Evolutionary conservation across 2,888 invertebrate genomes (phyloP).

Genomic region (Oscheius myriophilus): DNA sequence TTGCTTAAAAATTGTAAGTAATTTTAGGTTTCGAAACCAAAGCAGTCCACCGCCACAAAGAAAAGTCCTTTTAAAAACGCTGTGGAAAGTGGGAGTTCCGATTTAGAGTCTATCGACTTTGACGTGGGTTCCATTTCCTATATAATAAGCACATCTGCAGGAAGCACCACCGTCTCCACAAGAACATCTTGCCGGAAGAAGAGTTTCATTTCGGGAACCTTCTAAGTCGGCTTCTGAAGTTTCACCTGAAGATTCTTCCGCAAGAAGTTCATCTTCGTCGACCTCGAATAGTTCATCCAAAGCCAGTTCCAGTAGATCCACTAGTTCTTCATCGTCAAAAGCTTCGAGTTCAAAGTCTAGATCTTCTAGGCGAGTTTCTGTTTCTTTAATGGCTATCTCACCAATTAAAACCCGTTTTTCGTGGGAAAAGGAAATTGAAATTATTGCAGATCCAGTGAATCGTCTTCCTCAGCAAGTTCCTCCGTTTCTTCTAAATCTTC

Average conservation of each 20-base stretch:
- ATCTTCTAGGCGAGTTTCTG: too few species aligned
- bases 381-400: too few species aligned
- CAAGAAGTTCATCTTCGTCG: background rate
- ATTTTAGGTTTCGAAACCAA: too few species aligned
- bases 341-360: background rate
- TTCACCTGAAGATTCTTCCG: constrained; percentile 2
- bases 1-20: too few species aligned
- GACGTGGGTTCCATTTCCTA: constrained; percentile 25
- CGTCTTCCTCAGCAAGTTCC: background rate
- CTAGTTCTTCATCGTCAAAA: background rate
- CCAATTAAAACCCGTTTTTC: too few species aligned
- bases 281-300: background rate
- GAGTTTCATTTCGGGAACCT: constrained; percentile 12
- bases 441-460: background rate
- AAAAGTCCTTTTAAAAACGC: constrained; percentile 46
- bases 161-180: background rate
- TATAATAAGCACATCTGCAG: too few species aligned
- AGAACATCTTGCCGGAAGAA: constrained; percentile 12
- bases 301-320: background rate
- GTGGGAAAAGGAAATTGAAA: too few species aligned
- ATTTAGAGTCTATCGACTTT: constrained; percentile 44
- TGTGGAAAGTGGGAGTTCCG: constrained; percentile 43
- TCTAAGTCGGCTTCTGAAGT: background rate
- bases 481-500: constrained; percentile 8
- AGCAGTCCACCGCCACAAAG: constrained; percentile 13